Conservation (phyloP, 2,113 vertebrate species). For the Otocyon megalotis region DNA sequence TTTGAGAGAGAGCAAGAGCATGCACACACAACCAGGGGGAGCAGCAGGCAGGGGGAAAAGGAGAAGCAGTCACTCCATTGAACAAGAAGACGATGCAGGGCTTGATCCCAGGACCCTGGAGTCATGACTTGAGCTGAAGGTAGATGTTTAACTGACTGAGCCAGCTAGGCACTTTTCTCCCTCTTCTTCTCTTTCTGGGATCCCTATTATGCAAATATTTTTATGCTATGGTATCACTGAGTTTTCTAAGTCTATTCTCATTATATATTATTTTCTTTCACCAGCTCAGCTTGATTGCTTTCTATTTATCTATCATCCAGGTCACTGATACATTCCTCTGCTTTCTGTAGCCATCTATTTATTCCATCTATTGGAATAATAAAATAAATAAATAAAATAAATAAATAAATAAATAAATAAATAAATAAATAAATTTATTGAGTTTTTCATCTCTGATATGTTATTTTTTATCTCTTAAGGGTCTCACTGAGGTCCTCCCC, state of each 20-base stretch:
- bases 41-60: too few species aligned
- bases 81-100: too few species aligned
- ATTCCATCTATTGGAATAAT: not conserved
- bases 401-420: too few species aligned
- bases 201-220: not conserved
- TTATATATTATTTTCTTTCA: not conserved
- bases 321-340: not conserved
- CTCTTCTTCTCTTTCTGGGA: not conserved
- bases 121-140: too few species aligned
- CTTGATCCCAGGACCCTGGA: too few species aligned
- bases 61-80: too few species aligned
- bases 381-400: too few species aligned
- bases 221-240: not conserved
- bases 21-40: too few species aligned
- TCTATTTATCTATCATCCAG: not conserved
- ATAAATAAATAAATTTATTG: too few species aligned
- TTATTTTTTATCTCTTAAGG: not conserved
- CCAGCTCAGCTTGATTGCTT: not conserved
- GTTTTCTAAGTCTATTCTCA: not conserved
- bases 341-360: not conserved
- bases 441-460: not conserved
- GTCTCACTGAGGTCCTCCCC: not conserved
- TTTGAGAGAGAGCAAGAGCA: too few species aligned
- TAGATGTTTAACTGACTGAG: too few species aligned
- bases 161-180: not conserved